phyloP scores from a whole-genome alignment of 2,797 vertebrate genomes.

The Macrochelys suwanniensis region DNA sequence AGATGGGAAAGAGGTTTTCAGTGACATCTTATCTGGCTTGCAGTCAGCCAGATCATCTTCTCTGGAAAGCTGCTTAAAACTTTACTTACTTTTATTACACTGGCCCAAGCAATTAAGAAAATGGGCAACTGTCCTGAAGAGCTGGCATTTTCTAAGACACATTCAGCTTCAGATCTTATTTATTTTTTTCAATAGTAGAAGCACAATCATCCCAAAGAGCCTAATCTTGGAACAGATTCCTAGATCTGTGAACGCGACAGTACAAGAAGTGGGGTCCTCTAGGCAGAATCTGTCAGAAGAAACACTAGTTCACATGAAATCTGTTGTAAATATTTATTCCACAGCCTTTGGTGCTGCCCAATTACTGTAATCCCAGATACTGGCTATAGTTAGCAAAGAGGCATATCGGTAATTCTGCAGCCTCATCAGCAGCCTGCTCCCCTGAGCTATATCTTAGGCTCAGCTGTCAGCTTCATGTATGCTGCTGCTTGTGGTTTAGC shows the following conservation, averaged over 20 bases:
- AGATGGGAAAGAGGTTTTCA: background rate
- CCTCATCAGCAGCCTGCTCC: background rate
- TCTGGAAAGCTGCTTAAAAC: conserved; percentile 39
- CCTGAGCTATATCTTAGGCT: conserved; percentile 4
- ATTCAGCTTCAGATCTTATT: background rate
- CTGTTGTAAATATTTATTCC: conserved; percentile 33
- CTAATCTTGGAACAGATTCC: conserved; percentile 4
- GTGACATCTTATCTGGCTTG: background rate
- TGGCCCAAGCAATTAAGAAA: conserved; percentile 20
- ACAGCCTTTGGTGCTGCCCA: conserved; percentile 29
- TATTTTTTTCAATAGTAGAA: conserved; percentile 8
- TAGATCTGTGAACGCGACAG: background rate
- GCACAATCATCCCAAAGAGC: background rate
- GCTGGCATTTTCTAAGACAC: conserved; percentile 5
- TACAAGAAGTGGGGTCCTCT: background rate
- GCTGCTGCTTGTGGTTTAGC: conserved; percentile 7
- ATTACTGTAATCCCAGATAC: background rate
- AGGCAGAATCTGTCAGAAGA: conserved; percentile 10
- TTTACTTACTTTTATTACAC: background rate
- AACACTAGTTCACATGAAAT: background rate
- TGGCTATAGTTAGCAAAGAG: conserved; percentile 1
- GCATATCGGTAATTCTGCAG: background rate
- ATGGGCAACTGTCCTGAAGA: conserved; percentile 1
- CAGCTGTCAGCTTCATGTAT: conserved; percentile 9
- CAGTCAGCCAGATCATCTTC: background rate